phyloP scores from a whole-genome alignment of 2,797 vertebrate genomes.

The Chelmon rostratus region DNA sequence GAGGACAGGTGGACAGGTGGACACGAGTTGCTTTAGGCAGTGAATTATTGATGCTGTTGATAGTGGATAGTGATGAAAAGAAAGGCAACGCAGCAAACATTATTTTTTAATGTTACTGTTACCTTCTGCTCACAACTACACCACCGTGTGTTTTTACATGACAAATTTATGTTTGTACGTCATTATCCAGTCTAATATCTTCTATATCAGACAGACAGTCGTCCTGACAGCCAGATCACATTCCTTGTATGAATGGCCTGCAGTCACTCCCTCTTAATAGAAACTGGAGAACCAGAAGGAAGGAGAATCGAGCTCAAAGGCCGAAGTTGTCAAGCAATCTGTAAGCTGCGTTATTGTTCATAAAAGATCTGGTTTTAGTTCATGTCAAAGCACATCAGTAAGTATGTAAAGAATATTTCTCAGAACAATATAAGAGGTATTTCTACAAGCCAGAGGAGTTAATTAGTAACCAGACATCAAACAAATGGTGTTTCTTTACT shows the following conservation, averaged over 20 bases:
- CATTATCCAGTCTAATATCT: constrained; percentile 26
- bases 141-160: not conserved
- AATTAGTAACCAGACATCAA: constrained; percentile 80
- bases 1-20: not conserved
- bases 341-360: not conserved
- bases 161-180: constrained; percentile 5
- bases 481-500: constrained; percentile 57
- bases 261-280: constrained; percentile 70
- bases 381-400: not conserved
- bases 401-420: constrained; percentile 25
- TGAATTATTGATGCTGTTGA: constrained; percentile 71
- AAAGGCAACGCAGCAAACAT: constrained; percentile 37
- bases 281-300: constrained; percentile 54
- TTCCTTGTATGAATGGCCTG: constrained; percentile 57
- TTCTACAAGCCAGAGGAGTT: constrained; percentile 45
- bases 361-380: constrained; percentile 24
- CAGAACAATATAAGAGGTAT: constrained; percentile 31
- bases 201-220: constrained; percentile 9
- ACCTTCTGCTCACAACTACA: not conserved
- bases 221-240: constrained; percentile 49
- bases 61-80: constrained; percentile 49
- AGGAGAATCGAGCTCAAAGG: constrained; percentile 26
- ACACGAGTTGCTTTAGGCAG: constrained; percentile 1
- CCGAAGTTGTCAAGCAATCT: constrained; percentile 15
- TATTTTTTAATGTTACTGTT: constrained; percentile 51